Conservation (phyloP, 2,113 vertebrate genomes). For the Laterallus jamaicensis region DNA sequence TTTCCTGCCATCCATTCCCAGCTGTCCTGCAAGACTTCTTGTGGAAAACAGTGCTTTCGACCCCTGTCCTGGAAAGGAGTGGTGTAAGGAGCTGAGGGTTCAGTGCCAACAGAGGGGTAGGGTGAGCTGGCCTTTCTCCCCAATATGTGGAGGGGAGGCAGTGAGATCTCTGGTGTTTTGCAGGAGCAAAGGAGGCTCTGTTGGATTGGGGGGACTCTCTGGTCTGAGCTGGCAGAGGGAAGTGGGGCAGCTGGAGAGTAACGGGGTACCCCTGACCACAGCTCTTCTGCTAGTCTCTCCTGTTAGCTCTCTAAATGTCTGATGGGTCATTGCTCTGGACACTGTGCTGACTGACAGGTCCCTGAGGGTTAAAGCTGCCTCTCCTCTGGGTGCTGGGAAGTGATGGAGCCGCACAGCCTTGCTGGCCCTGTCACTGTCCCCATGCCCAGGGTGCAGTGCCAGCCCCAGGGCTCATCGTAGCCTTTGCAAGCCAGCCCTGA, state of each 20-base stretch:
- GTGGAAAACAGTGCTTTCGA: background rate
- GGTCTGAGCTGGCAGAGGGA: background rate
- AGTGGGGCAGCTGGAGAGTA: background rate
- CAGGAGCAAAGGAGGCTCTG: background rate
- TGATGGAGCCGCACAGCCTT: background rate
- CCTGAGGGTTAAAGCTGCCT: background rate
- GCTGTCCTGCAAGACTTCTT: background rate
- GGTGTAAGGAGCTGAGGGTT: background rate
- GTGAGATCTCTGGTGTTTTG: rapidly evolving
- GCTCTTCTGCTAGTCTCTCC: background rate
- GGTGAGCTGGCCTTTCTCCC: conserved; percentile 27
- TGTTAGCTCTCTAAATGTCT: background rate
- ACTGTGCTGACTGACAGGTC: background rate
- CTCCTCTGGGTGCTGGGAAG: background rate
- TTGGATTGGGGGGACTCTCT: background rate
- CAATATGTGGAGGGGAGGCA: rapidly evolving
- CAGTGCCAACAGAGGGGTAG: background rate
- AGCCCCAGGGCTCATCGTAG: rapidly evolving
- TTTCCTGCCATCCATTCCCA: background rate
- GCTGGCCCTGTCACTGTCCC: background rate
- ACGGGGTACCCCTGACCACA: background rate
- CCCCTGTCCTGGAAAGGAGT: conserved; percentile 36
- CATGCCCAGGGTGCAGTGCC: background rate
- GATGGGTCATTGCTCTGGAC: background rate
- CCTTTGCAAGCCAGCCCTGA: background rate